Evolutionary conservation across 2,888 invertebrate genomes (phyloP), one percentile per base, ranked within the genome.

Genomic region (Acronicta psi): DNA sequence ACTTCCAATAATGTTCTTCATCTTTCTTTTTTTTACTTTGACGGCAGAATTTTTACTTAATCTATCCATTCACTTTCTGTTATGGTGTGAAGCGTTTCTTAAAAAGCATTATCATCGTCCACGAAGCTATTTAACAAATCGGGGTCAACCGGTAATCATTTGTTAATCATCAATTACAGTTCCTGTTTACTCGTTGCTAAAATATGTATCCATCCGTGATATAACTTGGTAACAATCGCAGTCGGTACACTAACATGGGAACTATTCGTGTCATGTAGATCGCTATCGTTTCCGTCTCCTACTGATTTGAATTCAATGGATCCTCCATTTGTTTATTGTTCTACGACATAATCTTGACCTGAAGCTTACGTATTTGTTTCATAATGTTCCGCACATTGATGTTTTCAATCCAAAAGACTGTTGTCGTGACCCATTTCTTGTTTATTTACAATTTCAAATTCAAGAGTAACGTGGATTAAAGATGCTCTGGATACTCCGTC

Each of bases 221-320:
- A 53, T 40, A 41, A 37, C 44, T 66, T 54, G 34, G 46, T 58
- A 70, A 60, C 60, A 61, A 70, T 60, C 45, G 40, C 51, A 61
- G 49, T 40, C 1, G 10, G 25, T 31, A 57, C 55, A 61, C 40
- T 72, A 74, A 75, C 71, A 76, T 75, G 70, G 63, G 52, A 58
- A 57, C 65, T 77, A 81, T 84, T 80, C 71, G 71, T 83, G 73
- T 74, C 75, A 75, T 69, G 52, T 58, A 68, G 73, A 75, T 72
- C 53, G 61, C 58, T 69, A 75, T 70, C 69, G 62, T 73, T 77
- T 82, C 81, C 81, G 83, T 67, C 78, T 74, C 38, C 53, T 20
- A 50, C 63, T 79, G 47, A 79, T 83, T 83, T 79, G 72, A 80
- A 83, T 83, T 84, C 80, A 84, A 82, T 83, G 71, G 71, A 46